Evolutionary conservation across 1,140 invertebrate genomes (phyloP).

Genomic region (Drosophila persimilis): DNA sequence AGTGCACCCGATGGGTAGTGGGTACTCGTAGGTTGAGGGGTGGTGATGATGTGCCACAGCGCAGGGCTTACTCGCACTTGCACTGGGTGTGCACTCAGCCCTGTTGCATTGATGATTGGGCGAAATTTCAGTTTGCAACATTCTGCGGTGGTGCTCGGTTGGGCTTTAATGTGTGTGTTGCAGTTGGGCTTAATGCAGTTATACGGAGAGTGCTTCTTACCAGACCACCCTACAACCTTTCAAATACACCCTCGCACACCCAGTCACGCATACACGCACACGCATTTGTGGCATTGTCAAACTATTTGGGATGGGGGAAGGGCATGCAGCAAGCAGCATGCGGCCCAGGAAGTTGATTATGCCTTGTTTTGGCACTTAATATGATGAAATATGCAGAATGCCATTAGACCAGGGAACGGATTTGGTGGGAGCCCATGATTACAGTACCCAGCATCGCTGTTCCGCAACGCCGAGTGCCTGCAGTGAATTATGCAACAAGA

Average conservation of each 20-base stretch:
- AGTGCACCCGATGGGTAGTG: constrained; percentile 50
- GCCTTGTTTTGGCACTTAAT: constrained; percentile 81
- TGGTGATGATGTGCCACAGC: neutral
- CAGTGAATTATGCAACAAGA: constrained; percentile 39
- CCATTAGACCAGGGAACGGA: constrained; percentile 53
- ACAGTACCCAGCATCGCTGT: constrained; percentile 16
- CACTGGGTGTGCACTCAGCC: constrained; percentile 1
- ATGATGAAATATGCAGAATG: constrained; percentile 80
- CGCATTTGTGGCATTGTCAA: constrained; percentile 32
- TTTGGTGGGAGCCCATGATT: constrained; percentile 25
- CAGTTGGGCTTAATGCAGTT: constrained; percentile 20
- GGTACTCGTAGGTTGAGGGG: too few relatives aligned
- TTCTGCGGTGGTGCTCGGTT: constrained; percentile 9
- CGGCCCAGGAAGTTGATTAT: constrained; percentile 64
- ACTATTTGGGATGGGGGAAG: too few relatives aligned
- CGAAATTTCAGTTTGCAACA: constrained; percentile 32
- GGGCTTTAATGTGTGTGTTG: neutral
- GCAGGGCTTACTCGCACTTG: neutral
- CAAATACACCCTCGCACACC: neutral
- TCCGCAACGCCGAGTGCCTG: constrained; percentile 18
- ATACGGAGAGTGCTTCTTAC: constrained; percentile 28
- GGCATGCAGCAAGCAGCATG: constrained; percentile 18
- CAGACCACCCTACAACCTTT: neutral
- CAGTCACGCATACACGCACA: neutral
- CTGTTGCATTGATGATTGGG: constrained; percentile 32